phyloP scores from a whole-genome alignment of 35 echinoderm and acorn worm genomes.

The Heliocidaris tuberculata region DNA sequence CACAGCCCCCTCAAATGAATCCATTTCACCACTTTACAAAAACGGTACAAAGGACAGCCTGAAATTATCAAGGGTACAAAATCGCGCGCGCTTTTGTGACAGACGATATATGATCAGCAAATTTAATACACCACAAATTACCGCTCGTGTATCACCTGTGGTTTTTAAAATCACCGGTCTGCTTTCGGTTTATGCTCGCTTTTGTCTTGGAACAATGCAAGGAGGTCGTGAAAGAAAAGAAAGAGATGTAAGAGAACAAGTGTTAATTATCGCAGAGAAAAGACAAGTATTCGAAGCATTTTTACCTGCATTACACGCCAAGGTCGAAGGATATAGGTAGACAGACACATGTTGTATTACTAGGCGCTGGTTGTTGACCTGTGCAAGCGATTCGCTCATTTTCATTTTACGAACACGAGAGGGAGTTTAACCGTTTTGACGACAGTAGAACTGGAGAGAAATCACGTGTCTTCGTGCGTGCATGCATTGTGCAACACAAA shows the following conservation, averaged over 20 bases:
- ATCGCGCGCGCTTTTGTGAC: neutral
- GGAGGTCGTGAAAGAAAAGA: neutral
- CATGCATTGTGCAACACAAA: no score
- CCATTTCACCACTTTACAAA: neutral
- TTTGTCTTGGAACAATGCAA: neutral
- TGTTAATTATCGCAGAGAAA: neutral
- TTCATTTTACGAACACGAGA: neutral
- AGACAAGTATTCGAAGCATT: neutral
- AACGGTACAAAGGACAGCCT: neutral
- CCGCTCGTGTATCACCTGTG: neutral
- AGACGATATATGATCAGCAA: neutral
- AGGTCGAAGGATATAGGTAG: neutral
- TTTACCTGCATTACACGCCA: neutral
- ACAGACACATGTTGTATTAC: neutral
- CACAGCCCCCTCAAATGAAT: neutral
- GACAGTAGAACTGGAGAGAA: neutral
- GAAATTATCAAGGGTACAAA: neutral
- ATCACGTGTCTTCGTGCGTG: no score
- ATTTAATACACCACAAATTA: slow-evolving; percentile 6
- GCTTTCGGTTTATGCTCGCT: neutral
- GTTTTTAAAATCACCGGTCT: neutral
- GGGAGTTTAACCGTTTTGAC: neutral
- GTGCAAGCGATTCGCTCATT: neutral
- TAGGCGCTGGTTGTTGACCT: neutral
- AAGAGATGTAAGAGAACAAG: neutral